A percentile compares a stretch with the other conserved stretches of the same genome.
Evolutionary conservation across 2,888 invertebrate species (phyloP).

Genomic region (Scaptomyza flava): DNA sequence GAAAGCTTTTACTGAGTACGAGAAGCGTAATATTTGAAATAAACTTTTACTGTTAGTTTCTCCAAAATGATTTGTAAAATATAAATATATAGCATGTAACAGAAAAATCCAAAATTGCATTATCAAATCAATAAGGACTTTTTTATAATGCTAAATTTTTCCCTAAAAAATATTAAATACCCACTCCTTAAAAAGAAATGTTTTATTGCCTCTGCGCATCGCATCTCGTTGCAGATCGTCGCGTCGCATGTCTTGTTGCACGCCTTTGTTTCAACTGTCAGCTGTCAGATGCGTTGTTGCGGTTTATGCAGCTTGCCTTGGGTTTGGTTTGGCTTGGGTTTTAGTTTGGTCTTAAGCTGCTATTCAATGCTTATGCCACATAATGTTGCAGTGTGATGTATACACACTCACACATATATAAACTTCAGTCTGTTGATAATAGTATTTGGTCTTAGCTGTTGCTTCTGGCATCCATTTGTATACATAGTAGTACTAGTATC

Average conservation of each 20-base stretch:
- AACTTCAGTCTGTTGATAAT: constrained; percentile 22
- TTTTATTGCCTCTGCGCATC: constrained; percentile 49
- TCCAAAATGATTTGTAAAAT: too few relatives aligned
- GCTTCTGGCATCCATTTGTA: constrained; percentile 26
- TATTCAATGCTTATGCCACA: constrained; percentile 4
- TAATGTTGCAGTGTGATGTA: constrained; percentile 9
- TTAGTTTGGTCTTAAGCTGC: constrained; percentile 48
- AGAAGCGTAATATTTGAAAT: too few relatives aligned
- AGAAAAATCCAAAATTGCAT: too few relatives aligned
- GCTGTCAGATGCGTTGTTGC: constrained; percentile 51
- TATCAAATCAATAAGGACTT: too few relatives aligned
- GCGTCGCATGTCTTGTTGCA: constrained; percentile 45
- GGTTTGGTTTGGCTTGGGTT: constrained; percentile 1
- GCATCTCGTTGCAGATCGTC: constrained; percentile 15
- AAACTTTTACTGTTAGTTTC: too few relatives aligned
- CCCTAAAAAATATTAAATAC: background rate
- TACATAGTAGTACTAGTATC: background rate
- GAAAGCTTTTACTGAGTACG: too few relatives aligned
- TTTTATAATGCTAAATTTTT: background rate
- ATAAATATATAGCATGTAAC: too few relatives aligned
- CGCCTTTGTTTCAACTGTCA: constrained; percentile 58
- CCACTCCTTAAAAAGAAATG: constrained; percentile 30
- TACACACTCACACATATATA: background rate
- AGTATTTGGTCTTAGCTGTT: constrained; percentile 41
- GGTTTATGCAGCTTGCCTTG: constrained; percentile 18